phyloP scores from a whole-genome alignment of 2,888 invertebrate genomes.

The Drosophila colorata region DNA sequence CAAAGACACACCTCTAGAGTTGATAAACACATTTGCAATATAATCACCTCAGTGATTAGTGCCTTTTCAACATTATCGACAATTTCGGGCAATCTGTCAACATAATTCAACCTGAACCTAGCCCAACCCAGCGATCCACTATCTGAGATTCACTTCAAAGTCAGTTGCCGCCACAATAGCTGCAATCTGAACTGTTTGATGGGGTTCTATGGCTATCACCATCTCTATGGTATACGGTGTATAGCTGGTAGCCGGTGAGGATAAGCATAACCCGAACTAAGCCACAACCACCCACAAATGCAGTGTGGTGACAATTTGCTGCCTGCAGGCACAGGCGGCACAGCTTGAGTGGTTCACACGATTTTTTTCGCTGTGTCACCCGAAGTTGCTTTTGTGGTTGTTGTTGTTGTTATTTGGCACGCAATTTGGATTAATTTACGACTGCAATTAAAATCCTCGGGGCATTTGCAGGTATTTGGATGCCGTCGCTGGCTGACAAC shows the following conservation, averaged over 20 bases:
- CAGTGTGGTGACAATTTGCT: conserved; percentile 48
- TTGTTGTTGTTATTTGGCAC: conserved; percentile 56
- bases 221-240: background rate
- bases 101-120: conserved; percentile 50
- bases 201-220: conserved; percentile 19
- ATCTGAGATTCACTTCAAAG: conserved; percentile 40
- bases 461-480: conserved; percentile 44
- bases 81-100: background rate
- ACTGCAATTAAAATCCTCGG: conserved; percentile 81
- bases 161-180: conserved; percentile 34
- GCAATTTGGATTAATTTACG: conserved; percentile 84
- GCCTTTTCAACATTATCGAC: background rate
- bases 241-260: conserved; percentile 13
- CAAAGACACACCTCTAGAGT: no score
- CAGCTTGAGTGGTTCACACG: conserved; percentile 78
- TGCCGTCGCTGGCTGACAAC: conserved; percentile 35
- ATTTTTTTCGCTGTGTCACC: conserved; percentile 42
- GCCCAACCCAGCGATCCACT: conserved; percentile 41
- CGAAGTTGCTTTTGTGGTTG: conserved; percentile 16
- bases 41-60: background rate
- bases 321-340: conserved; percentile 53
- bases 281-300: conserved; percentile 51
- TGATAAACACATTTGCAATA: no score
- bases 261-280: conserved; percentile 26
- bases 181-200: no score